Conservation (phyloP, 2,113 vertebrate genomes). For the Panurus biarmicus region DNA sequence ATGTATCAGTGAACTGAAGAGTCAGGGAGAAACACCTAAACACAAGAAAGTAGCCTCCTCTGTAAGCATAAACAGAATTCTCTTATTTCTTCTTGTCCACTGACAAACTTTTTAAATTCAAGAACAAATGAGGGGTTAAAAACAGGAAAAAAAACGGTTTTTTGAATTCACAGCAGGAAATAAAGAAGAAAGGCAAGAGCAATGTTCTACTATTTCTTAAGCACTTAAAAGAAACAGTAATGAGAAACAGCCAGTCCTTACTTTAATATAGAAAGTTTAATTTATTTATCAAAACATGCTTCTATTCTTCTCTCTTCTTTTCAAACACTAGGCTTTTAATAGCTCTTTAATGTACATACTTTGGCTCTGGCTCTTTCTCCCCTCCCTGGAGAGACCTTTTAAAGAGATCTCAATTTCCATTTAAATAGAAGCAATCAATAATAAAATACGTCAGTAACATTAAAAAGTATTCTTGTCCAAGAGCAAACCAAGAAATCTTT, state of each 20-base stretch:
- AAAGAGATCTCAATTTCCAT: background rate
- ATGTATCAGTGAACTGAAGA: background rate
- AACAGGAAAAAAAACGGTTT: background rate
- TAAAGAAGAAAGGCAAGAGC: background rate
- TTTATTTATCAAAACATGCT: background rate
- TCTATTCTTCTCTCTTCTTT: background rate
- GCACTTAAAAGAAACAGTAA: background rate
- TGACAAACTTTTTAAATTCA: background rate
- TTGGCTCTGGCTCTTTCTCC: background rate
- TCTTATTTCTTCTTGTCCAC: background rate
- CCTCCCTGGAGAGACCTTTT: background rate
- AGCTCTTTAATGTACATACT: background rate
- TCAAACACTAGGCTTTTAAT: background rate
- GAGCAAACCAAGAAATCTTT: background rate
- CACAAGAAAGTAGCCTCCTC: background rate
- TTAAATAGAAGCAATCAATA: conserved; percentile 11
- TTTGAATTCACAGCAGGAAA: background rate
- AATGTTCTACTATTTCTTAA: background rate
- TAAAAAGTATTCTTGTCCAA: background rate
- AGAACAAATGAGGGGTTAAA: background rate
- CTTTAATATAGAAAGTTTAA: background rate
- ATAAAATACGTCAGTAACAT: background rate
- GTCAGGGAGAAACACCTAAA: background rate
- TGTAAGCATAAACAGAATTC: background rate
- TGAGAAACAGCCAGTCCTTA: background rate